phyloP scores from a whole-genome alignment of 1,140 invertebrate genomes.

The Drosophila ercepeae region DNA sequence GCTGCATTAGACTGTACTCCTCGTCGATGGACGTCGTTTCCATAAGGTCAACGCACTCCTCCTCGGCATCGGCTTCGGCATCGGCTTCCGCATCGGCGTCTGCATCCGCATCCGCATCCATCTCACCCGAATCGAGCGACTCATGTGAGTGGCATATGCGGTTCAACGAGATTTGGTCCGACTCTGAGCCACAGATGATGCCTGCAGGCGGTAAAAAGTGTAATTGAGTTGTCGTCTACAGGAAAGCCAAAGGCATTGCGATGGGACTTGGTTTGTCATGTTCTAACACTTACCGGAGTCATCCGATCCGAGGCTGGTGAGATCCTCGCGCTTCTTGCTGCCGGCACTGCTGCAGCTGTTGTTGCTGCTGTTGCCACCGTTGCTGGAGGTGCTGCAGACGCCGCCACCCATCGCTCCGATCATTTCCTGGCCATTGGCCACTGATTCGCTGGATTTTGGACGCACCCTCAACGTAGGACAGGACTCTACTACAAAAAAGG shows the following conservation, averaged over 20 bases:
- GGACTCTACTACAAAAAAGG: constrained; percentile 59
- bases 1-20: constrained; percentile 74
- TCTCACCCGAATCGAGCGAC: constrained; percentile 89
- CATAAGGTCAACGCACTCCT: constrained; percentile 84
- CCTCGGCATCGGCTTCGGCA: constrained; percentile 67
- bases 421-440: constrained; percentile 45
- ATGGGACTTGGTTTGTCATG: neutral
- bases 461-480: constrained; percentile 67
- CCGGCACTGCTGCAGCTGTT: constrained; percentile 61
- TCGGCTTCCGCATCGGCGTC: constrained; percentile 84
- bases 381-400: constrained; percentile 23
- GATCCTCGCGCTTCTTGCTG: constrained; percentile 86
- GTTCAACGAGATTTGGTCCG: constrained; percentile 84
- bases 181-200: constrained; percentile 90
- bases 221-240: constrained; percentile 21
- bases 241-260: constrained; percentile 24
- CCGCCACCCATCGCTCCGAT: constrained; percentile 29
- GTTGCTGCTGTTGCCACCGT: constrained; percentile 45
- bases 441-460: constrained; percentile 70
- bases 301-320: constrained; percentile 92
- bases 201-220: constrained; percentile 73
- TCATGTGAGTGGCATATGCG: constrained; percentile 86
- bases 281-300: constrained; percentile 87
- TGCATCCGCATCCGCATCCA: constrained; percentile 85
- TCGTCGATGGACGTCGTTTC: constrained; percentile 83